phyloP scores from a whole-genome alignment of 2,113 vertebrate genomes.

The Mustela lutreola region DNA sequence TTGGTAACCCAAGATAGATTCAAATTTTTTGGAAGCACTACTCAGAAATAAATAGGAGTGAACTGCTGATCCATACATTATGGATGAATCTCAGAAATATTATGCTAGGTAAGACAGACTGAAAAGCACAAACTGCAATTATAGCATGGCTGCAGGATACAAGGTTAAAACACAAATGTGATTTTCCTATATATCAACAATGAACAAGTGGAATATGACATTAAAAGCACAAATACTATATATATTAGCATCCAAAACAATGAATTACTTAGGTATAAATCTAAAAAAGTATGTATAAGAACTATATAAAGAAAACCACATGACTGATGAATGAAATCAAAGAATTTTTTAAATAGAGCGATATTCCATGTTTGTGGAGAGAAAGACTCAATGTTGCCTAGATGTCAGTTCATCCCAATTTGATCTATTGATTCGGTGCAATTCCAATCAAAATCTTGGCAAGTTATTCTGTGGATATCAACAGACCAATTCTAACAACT shows the following conservation, averaged over 20 bases:
- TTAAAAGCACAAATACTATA: not conserved
- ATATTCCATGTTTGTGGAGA: not conserved
- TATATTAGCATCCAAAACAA: not conserved
- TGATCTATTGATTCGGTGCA: not conserved
- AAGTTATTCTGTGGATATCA: not conserved
- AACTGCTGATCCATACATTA: not conserved
- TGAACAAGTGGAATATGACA: not conserved
- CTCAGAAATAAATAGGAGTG: not conserved
- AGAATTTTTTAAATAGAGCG: not conserved
- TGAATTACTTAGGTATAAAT: not conserved
- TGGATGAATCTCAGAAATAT: not conserved
- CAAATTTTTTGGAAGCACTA: not conserved
- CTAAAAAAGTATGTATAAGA: not conserved
- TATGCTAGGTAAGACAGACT: not conserved
- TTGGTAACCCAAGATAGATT: not conserved
- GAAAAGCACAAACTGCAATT: not conserved
- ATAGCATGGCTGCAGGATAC: not conserved
- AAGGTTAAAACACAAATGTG: not conserved
- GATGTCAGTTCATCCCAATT: not conserved
- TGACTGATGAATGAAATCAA: not conserved
- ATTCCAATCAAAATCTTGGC: not conserved
- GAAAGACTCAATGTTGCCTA: not conserved
- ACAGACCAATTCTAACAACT: not conserved
- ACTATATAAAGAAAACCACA: not conserved
- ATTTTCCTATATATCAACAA: not conserved